A percentile compares a stretch with the other conserved stretches of the same genome.
phyloP scores from a whole-genome alignment of 2,888 invertebrate species.

The Heliothis peltigera region DNA sequence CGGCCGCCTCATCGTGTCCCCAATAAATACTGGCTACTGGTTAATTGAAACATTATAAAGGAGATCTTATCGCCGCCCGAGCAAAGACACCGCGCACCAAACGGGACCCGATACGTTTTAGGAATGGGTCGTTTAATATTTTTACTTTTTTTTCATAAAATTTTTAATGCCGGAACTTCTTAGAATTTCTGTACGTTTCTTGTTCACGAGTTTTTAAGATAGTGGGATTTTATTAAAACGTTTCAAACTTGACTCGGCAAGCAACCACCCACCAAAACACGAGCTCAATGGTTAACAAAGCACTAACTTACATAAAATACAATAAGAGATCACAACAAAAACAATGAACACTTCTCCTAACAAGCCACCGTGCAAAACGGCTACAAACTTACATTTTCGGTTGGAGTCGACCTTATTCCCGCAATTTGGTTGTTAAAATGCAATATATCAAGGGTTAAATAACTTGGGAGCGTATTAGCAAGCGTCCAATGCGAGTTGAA shows the following conservation, averaged over 20 bases:
- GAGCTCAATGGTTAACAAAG: constrained; percentile 72
- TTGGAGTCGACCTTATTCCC: constrained; percentile 38
- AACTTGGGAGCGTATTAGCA: constrained; percentile 62
- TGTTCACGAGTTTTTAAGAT: constrained; percentile 56
- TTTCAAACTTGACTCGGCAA: constrained; percentile 30
- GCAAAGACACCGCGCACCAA: constrained; percentile 80
- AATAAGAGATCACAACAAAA: constrained; percentile 76
- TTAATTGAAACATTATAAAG: constrained; percentile 89
- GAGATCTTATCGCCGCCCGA: constrained; percentile 81
- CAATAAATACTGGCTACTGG: constrained; percentile 89
- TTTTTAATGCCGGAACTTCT: constrained; percentile 64
- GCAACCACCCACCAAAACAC: constrained; percentile 73
- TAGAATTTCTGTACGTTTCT: constrained; percentile 62
- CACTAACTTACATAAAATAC: constrained; percentile 70
- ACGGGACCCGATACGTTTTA: constrained; percentile 72
- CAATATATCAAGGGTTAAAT: constrained; percentile 19
- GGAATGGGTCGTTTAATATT: constrained; percentile 71
- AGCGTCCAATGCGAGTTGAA: constrained; percentile 67
- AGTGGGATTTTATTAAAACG: constrained; percentile 46
- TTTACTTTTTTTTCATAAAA: constrained; percentile 62
- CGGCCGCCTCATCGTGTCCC: constrained; percentile 74
- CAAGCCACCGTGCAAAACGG: constrained; percentile 80
- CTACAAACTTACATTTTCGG: constrained; percentile 55
- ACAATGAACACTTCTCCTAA: constrained; percentile 80
- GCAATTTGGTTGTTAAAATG: constrained; percentile 54